Evolutionary conservation across 2,113 vertebrate genomes (phyloP).

Genomic region (Pollimyrus isidori): DNA sequence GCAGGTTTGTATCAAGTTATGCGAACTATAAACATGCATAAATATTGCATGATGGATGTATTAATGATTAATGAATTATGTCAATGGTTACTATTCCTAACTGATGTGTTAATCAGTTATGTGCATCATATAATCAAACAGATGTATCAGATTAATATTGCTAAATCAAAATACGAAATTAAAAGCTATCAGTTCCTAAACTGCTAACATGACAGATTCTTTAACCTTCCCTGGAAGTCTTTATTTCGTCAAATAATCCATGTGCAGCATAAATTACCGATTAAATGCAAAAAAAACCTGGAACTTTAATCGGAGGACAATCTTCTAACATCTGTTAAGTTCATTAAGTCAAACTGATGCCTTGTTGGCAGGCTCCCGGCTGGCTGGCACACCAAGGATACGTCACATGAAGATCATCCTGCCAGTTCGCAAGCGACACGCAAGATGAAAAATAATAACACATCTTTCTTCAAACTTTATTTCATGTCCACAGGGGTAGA

Average conservation of each 20-base stretch:
- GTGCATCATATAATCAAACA: background rate
- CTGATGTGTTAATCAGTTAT: background rate
- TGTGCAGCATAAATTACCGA: background rate
- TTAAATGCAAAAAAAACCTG: background rate
- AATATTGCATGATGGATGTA: background rate
- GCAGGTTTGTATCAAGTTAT: background rate
- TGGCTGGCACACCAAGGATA: background rate
- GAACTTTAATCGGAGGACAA: background rate
- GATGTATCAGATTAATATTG: background rate
- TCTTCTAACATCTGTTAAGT: background rate
- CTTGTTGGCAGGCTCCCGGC: background rate
- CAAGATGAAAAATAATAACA: background rate
- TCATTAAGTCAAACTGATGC: background rate
- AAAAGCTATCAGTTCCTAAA: background rate
- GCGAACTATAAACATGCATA: background rate
- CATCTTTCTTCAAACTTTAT: background rate
- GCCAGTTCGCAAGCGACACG: background rate
- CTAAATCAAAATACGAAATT: background rate
- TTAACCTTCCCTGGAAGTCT: background rate
- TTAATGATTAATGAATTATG: background rate
- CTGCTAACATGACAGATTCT: background rate
- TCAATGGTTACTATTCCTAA: background rate
- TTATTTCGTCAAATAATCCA: background rate
- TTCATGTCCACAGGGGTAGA: background rate
- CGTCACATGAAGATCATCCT: background rate